Evolutionary conservation across 2,797 vertebrate genomes (phyloP), one percentile per base, ranked within the genome.

Genomic region (Tapirus indicus): DNA sequence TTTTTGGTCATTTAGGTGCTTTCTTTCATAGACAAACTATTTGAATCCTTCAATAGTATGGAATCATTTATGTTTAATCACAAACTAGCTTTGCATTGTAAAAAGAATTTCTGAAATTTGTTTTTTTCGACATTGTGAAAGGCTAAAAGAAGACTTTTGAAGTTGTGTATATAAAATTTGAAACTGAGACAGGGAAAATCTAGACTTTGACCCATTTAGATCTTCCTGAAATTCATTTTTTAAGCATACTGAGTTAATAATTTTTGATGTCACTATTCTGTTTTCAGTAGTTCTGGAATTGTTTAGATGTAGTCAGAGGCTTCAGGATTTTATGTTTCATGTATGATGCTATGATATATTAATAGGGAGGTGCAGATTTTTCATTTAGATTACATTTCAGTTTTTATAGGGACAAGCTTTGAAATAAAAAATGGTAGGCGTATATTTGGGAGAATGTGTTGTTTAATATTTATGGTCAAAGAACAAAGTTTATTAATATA

Each of bases 281-380:
- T 95, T 91, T 94, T 98, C 85, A 89, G 0, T 96, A 87, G 77
- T 52, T 96, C n/a, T 88, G 85, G 0, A 89, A 41, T 79, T 94
- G n/a, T 95, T 35, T 74, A 86, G 80, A 23, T 84, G 29, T 80
- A 93, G 38, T 85, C 38, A 94, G 71, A 27, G 91, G 5, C 80
- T 89, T 94, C 47, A 78, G 80, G 75, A 82, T 85, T 62, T 95
- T 75, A 91, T 93, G n/a, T 60, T 97, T 98, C 69, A 69, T 96
- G 71, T 85, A 0, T 52, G 92, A 64, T 96, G 84, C 41, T 82
- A 27, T 82, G 49, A 95, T 86, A 60, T 66, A 66, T 41, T 64
- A 66, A 62, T 49, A 88, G 13, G 8, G n/a, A 60, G 35, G 64
- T 78, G 20, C 7, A 79, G 56, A 79, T 74, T 95, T 87, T 88